These are phyloP conservation scores for Graptemys geographica DNA, from an alignment of 2,797 vertebrate genomes.

Conservation along the genomic window DNA sequence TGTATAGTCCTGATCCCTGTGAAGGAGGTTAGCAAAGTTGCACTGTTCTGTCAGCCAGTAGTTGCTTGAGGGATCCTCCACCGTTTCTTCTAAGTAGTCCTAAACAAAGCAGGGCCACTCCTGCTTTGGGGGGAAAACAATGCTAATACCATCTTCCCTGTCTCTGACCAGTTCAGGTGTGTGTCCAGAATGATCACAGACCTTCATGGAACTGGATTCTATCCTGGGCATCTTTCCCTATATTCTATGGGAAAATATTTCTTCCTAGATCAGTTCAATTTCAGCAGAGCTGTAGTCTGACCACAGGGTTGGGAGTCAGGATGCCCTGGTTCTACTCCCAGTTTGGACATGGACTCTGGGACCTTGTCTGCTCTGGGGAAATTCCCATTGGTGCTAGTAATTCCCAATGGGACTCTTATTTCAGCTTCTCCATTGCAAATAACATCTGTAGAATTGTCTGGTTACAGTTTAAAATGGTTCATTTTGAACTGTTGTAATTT, in stretches of 20 bases:
- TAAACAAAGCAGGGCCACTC: background rate
- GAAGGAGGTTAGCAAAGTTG: background rate
- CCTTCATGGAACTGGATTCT: background rate
- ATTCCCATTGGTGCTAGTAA: background rate
- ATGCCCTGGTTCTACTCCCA: background rate
- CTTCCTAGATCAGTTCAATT: background rate
- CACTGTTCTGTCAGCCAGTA: background rate
- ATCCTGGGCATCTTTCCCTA: background rate
- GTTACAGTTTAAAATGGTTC: background rate
- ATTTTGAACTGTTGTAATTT: background rate
- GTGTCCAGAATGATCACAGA: background rate
- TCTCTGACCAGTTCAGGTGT: background rate
- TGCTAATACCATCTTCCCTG: background rate
- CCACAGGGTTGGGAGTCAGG: background rate
- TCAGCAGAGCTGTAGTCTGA: background rate
- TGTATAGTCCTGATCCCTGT: slow-evolving; percentile 24
- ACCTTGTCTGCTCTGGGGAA: background rate
- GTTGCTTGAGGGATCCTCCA: background rate
- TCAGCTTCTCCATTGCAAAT: background rate
- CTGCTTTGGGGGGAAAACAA: too few species aligned
- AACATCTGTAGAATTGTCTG: background rate
- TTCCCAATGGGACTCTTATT: background rate
- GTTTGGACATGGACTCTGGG: background rate
- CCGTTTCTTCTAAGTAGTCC: background rate
- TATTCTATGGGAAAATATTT: background rate